Conservation (phyloP, 2,888 invertebrate species). For the Pediacus dermestoides region DNA sequence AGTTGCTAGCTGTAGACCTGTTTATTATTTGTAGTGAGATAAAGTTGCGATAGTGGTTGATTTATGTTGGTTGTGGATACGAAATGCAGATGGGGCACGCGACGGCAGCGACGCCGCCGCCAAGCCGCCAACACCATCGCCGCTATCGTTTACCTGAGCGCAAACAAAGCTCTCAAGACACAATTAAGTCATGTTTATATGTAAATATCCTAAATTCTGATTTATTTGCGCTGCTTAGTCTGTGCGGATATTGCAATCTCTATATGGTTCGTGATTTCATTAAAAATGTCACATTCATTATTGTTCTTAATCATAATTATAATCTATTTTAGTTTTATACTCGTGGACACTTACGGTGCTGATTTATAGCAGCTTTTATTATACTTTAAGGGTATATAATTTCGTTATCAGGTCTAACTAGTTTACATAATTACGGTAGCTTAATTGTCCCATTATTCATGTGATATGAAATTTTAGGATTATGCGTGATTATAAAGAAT, state of each 20-base stretch:
- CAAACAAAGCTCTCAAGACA: constrained; percentile 20
- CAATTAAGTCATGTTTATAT: constrained; percentile 5
- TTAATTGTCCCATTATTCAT: constrained; percentile 3
- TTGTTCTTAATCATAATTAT: constrained; percentile 21
- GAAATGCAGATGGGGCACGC: constrained; percentile 29
- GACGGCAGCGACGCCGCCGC: constrained; percentile 31
- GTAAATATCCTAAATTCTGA: constrained; percentile 15
- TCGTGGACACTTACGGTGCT: constrained; percentile 20
- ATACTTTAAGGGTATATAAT: constrained; percentile 8
- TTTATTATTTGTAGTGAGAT: constrained; percentile 49
- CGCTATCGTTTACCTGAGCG: constrained; percentile 30
- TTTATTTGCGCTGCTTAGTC: constrained; percentile 10
- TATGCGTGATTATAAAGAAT: too few relatives aligned
- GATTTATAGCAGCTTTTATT: constrained; percentile 19
- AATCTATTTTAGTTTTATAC: constrained; percentile 24
- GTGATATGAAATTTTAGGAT: too few relatives aligned
- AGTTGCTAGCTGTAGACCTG: constrained; percentile 42
- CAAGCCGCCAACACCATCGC: constrained; percentile 17
- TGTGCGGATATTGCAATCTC: constrained; percentile 19
- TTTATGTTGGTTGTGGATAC: constrained; percentile 35
- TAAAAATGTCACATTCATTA: constrained; percentile 25
- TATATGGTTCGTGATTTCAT: constrained; percentile 24
- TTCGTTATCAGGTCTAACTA: constrained; percentile 5
- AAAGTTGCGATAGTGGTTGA: constrained; percentile 40
- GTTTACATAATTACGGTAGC: constrained; percentile 9